A percentile compares a stretch with the other conserved stretches of the same genome.
Conservation (phyloP, 2,113 vertebrate species). For the Mohoua ochrocephala region DNA sequence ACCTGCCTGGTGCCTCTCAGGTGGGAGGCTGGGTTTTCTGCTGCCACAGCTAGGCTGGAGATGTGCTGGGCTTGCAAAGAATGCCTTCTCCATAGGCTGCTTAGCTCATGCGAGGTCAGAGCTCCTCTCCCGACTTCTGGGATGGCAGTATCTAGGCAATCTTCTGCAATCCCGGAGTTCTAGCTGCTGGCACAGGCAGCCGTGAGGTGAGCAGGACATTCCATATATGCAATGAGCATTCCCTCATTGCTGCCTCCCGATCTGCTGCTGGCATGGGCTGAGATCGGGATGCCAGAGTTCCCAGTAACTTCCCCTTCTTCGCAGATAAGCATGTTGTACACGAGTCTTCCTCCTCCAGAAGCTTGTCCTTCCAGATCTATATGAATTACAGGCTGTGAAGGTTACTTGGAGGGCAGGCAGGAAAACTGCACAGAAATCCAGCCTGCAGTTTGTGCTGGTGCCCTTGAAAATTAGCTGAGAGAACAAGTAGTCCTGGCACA, state of each 20-base stretch:
- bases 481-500: background rate
- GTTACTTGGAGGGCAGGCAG: background rate
- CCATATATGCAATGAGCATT: accelerated
- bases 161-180: background rate
- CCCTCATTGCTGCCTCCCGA: background rate
- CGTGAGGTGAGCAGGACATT: background rate
- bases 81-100: background rate
- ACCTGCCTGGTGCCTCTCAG: background rate
- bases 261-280: background rate
- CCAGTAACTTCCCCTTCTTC: background rate
- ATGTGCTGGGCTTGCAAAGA: background rate
- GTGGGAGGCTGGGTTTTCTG: background rate
- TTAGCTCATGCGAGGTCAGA: background rate
- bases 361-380: background rate
- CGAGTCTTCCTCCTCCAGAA: background rate
- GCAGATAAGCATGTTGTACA: background rate
- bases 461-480: background rate
- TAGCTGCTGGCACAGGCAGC: background rate
- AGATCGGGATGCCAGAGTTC: background rate
- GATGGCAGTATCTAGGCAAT: background rate
- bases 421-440: background rate
- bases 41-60: background rate
- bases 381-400: background rate
- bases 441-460: background rate
- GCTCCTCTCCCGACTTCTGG: background rate